A percentile compares a stretch with the other conserved stretches of the same genome.
Conservation (phyloP, 2,797 vertebrate genomes). For the Karalla daura region DNA sequence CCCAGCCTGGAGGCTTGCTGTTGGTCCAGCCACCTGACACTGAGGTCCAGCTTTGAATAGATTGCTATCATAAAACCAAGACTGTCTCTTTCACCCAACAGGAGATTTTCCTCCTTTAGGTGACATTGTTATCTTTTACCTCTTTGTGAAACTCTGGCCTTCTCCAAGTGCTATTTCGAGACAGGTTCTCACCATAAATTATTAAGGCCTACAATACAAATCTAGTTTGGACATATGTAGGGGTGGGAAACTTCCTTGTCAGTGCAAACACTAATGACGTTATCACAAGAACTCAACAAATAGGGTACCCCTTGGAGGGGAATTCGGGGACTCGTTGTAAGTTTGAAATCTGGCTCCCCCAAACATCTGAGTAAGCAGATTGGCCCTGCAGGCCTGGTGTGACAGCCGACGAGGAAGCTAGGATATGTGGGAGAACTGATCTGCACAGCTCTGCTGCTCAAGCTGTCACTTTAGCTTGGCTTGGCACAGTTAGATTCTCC, state of each 20-base stretch:
- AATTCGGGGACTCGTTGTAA: constrained; percentile 67
- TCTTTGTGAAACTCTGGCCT: constrained; percentile 15
- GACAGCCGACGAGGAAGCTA: constrained; percentile 73
- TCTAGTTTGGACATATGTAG: constrained; percentile 38
- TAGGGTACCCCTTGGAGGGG: constrained; percentile 64
- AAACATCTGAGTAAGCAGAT: constrained; percentile 83
- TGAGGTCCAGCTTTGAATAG: constrained; percentile 60
- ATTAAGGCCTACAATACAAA: constrained; percentile 38
- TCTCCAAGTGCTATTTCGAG: constrained; percentile 13
- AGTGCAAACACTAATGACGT: constrained; percentile 59
- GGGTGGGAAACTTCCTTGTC: constrained; percentile 46
- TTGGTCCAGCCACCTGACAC: constrained; percentile 48
- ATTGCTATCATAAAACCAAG: constrained; percentile 56
- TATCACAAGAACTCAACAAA: constrained; percentile 62
- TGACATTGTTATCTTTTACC: constrained; percentile 33
- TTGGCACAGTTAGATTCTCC: constrained; percentile 70
- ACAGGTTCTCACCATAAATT: constrained; percentile 2
- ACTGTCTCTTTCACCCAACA: constrained; percentile 41
- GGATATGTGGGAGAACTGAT: constrained; percentile 73
- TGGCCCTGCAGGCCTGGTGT: constrained; percentile 74
- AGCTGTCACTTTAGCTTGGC: constrained; percentile 79
- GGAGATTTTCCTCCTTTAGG: constrained; percentile 47
- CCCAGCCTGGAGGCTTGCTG: constrained; percentile 48
- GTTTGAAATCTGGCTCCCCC: constrained; percentile 75
- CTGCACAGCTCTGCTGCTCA: constrained; percentile 69